These are phyloP conservation scores for Ovis canadensis DNA, from an alignment of 2,113 vertebrate species.

Conservation along the genomic window DNA sequence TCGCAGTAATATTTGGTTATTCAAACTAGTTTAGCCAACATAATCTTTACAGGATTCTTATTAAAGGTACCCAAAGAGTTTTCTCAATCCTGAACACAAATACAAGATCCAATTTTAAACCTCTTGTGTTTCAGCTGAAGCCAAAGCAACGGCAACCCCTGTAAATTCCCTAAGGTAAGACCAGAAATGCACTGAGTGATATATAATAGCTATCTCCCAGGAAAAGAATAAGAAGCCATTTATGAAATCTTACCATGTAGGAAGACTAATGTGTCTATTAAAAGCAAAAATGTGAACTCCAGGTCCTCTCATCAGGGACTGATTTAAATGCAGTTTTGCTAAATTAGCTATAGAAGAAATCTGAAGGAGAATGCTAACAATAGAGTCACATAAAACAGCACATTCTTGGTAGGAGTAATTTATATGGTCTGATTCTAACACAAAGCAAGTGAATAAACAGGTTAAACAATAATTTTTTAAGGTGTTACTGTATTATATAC, in stretches of 20 bases:
- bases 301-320: slow-evolving; percentile 77
- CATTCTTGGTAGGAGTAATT: slow-evolving; percentile 47
- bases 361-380: slow-evolving; percentile 64
- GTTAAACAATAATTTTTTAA: slow-evolving; percentile 28
- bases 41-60: slow-evolving; percentile 23
- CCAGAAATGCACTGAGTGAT: slow-evolving; percentile 63
- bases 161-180: slow-evolving; percentile 77
- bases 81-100: slow-evolving; percentile 50
- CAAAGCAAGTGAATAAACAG: slow-evolving; percentile 40
- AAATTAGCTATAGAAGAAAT: slow-evolving; percentile 77
- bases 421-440: slow-evolving; percentile 14
- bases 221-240: slow-evolving; percentile 73
- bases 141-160: slow-evolving; percentile 31
- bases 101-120: slow-evolving; percentile 60
- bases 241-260: slow-evolving; percentile 74
- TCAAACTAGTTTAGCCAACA: slow-evolving; percentile 49
- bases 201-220: slow-evolving; percentile 70
- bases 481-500: background rate
- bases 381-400: slow-evolving; percentile 67
- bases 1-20: slow-evolving; percentile 45
- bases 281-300: slow-evolving; percentile 78
- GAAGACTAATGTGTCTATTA: slow-evolving; percentile 81
- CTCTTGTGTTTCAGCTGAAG: slow-evolving; percentile 52
- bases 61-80: slow-evolving; percentile 41
- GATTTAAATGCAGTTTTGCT: slow-evolving; percentile 80